phyloP scores from a whole-genome alignment of 2,113 vertebrate genomes.

The Hyperoodon ampullatus region DNA sequence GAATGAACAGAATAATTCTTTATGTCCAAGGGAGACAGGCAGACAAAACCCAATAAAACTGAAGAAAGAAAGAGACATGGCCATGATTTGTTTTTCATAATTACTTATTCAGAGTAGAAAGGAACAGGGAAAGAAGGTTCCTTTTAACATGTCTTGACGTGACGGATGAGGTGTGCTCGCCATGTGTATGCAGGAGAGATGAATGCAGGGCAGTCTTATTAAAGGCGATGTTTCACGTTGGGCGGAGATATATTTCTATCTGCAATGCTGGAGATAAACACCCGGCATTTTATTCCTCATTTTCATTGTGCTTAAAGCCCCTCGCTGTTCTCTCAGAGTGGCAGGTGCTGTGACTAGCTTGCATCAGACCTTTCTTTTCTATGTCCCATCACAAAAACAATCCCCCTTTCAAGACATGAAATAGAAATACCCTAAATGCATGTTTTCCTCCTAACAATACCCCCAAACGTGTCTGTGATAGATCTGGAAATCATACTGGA shows the following conservation, averaged over 20 bases:
- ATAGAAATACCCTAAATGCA: not conserved
- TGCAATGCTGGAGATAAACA: slow-evolving; percentile 60
- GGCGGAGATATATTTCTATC: slow-evolving; percentile 38
- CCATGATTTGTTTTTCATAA: slow-evolving; percentile 72
- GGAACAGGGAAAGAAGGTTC: slow-evolving; percentile 55
- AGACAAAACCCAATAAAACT: slow-evolving; percentile 69
- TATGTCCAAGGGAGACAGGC: slow-evolving; percentile 57
- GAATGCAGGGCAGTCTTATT: not conserved
- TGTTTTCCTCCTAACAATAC: not conserved
- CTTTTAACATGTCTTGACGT: slow-evolving; percentile 68
- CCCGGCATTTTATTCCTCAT: not conserved
- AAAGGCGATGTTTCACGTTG: not conserved
- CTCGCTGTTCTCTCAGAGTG: slow-evolving; percentile 8
- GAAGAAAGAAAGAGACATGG: slow-evolving; percentile 68
- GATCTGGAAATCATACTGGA: not conserved
- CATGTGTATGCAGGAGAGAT: not conserved
- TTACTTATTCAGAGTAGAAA: slow-evolving; percentile 74
- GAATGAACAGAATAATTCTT: slow-evolving; percentile 73
- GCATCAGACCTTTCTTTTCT: not conserved
- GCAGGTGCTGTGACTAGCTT: slow-evolving; percentile 34
- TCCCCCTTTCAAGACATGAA: not conserved
- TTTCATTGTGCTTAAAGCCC: not conserved
- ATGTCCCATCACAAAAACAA: slow-evolving; percentile 17
- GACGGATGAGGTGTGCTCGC: slow-evolving; percentile 61
- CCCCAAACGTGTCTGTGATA: not conserved